Evolutionary conservation across 53 echinoderm and acorn worm genomes (phyloP).

Genomic region (Hippasteria phrygiana): DNA sequence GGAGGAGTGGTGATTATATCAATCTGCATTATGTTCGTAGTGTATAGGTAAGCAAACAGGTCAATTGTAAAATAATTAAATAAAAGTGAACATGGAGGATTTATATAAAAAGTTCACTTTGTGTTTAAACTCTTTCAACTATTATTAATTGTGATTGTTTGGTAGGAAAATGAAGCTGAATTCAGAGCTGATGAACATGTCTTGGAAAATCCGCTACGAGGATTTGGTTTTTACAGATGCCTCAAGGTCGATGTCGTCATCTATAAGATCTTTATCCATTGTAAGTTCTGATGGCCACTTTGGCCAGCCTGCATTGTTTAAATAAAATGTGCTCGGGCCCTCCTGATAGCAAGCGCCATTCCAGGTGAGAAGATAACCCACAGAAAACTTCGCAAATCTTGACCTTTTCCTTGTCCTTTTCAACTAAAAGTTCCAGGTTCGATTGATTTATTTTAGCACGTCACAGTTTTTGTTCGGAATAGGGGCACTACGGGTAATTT

Average conservation of each 20-base stretch:
- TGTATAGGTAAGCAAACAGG: too few relatives aligned
- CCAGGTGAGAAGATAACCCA: too few relatives aligned
- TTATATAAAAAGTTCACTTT: neutral
- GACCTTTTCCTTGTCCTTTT: too few relatives aligned
- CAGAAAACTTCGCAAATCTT: too few relatives aligned
- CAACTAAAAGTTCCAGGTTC: too few relatives aligned
- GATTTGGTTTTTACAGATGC: constrained; percentile 74
- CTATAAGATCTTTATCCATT: constrained; percentile 43
- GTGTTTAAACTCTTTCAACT: neutral
- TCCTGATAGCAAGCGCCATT: too few relatives aligned
- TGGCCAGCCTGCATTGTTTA: too few relatives aligned
- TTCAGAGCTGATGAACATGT: constrained; percentile 73
- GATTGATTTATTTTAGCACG: too few relatives aligned
- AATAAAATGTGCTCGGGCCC: too few relatives aligned
- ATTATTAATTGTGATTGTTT: neutral
- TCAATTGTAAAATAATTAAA: neutral
- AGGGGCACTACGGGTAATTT: too few relatives aligned
- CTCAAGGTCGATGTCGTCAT: constrained; percentile 70
- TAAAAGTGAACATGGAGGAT: neutral
- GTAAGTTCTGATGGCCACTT: neutral
- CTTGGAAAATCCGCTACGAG: constrained; percentile 77
- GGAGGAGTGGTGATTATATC: neutral
- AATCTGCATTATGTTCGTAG: neutral
- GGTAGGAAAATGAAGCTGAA: constrained; percentile 48
- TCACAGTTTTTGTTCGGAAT: too few relatives aligned